A percentile compares a stretch with the other conserved stretches of the same genome.
phyloP scores from a whole-genome alignment of 2,113 vertebrate genomes.

The Menidia beryllina region DNA sequence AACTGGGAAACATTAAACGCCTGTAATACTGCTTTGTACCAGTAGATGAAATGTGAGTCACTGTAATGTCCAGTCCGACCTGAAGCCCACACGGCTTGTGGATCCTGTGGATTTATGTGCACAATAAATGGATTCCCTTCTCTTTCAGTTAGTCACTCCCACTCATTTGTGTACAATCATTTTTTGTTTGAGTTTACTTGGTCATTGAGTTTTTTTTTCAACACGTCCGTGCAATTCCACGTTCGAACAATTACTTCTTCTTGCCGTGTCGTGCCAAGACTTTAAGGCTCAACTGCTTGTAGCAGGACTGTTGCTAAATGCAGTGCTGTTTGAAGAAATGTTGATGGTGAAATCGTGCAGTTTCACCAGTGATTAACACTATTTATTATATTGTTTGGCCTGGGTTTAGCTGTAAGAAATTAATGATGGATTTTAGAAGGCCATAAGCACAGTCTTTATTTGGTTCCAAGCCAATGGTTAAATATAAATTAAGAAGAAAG shows the following conservation, averaged over 20 bases:
- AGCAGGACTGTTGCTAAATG: slow-evolving; percentile 59
- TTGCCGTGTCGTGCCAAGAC: slow-evolving; percentile 40
- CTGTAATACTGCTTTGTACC: no score
- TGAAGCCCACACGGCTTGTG: no score
- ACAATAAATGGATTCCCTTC: no score
- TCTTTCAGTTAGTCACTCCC: no score
- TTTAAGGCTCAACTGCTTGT: slow-evolving; percentile 62
- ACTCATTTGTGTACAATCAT: neutral
- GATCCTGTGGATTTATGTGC: no score
- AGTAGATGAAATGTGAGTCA: no score
- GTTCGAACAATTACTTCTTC: slow-evolving; percentile 56
- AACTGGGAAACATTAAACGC: no score
- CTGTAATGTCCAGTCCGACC: no score
- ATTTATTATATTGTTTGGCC: slow-evolving; percentile 70
- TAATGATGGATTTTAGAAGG: slow-evolving; percentile 77
- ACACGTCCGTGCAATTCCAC: slow-evolving; percentile 51
- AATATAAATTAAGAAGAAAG: slow-evolving; percentile 84
- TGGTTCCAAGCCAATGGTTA: slow-evolving; percentile 79
- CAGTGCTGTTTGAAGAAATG: slow-evolving; percentile 39
- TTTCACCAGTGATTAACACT: slow-evolving; percentile 70
- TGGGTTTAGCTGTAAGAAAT: slow-evolving; percentile 74
- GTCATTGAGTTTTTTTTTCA: slow-evolving; percentile 39
- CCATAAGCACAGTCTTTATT: slow-evolving; percentile 74
- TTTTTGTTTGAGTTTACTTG: slow-evolving; percentile 16
- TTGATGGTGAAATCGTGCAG: slow-evolving; percentile 52